These are phyloP conservation scores for Seladonia tumulorum DNA, from an alignment of 2,888 invertebrate species.

Conservation along the genomic window DNA sequence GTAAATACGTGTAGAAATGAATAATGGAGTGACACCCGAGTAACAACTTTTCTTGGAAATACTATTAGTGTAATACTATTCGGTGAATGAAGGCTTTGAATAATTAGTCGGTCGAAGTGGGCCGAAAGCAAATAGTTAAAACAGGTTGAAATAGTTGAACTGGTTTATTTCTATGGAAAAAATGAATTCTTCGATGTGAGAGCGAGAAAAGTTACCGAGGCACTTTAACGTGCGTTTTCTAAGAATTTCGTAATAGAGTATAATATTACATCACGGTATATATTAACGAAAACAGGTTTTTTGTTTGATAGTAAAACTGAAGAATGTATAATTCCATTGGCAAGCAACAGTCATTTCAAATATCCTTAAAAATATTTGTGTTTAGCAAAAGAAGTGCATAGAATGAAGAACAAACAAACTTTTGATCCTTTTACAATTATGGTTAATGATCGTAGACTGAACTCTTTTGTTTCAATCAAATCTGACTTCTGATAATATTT, in stretches of 20 bases:
- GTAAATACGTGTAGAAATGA: not conserved
- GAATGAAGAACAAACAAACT: not conserved
- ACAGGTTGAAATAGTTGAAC: no score
- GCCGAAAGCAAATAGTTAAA: conserved; percentile 4
- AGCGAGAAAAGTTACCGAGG: not conserved
- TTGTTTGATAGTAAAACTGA: not conserved
- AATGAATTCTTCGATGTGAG: not conserved
- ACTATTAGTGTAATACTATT: not conserved
- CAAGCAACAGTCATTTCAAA: not conserved
- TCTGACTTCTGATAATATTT: not conserved
- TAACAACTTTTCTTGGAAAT: not conserved
- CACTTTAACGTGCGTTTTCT: not conserved
- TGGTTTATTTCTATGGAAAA: conserved; percentile 24
- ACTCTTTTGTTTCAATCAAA: not conserved
- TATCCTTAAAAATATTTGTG: not conserved
- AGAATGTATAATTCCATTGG: not conserved
- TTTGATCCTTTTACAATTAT: not conserved
- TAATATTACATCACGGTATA: conserved; percentile 17
- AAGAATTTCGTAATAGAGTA: conserved; percentile 11
- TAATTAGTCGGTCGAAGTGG: not conserved
- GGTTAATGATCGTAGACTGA: not conserved
- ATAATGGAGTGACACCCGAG: not conserved
- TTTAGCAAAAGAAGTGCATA: not conserved
- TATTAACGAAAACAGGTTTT: conserved; percentile 18
- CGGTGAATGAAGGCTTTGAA: not conserved